Base-by-base conservation (phyloP, 2,888 invertebrate species). In the Enchytraeus crypticus region DNA sequence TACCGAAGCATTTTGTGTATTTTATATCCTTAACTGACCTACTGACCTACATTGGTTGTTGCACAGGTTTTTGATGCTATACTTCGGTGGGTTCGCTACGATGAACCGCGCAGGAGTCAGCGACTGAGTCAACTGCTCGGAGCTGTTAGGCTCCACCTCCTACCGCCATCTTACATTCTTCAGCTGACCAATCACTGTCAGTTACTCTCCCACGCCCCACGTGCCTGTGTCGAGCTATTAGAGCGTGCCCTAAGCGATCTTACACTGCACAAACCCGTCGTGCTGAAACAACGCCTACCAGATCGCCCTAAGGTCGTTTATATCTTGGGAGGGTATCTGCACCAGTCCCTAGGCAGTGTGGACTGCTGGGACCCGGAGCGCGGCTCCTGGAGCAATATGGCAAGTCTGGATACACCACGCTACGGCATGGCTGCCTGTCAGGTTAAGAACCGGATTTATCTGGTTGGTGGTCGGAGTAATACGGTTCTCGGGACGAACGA, bases 391-490 rank as follows among this genome's bases (percentile, higher is more conserved):
- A 84, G 84, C 49, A 85, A 86, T 57, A 82, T 92, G 65, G 87
- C 90, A 1, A 85, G 86, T 72, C 82, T 93, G n/a, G 87, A 90
- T 0, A 88, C 90, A 60, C 91, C 92, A 0, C 83, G 92, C 63
- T 92, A 90, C 18, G 92, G 92, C 0, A 70, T 79, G 3, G 73
- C 75, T 43, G 75, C 75, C 0, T 74, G 74, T 33, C 74, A 77
- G 45, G 74, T 80, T n/a, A 75, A 78, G 26, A 80, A 92, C 32
- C 84, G 88, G 73, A 89, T 93, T 79, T 93, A 92, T 81, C 90
- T 90, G 5, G 89, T 93, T n/a, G 93, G 93, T 18, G 93, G 93
- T 0, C 83, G 93, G 69, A 92, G 92, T 78, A 92, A 92, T 45
- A 87, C 89, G 30, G 89, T 73, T 5, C 79, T 79, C 30, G 90